These are phyloP conservation scores for Agonum fuliginosum DNA, from an alignment of 2,888 invertebrate species.

Conservation along the genomic window DNA sequence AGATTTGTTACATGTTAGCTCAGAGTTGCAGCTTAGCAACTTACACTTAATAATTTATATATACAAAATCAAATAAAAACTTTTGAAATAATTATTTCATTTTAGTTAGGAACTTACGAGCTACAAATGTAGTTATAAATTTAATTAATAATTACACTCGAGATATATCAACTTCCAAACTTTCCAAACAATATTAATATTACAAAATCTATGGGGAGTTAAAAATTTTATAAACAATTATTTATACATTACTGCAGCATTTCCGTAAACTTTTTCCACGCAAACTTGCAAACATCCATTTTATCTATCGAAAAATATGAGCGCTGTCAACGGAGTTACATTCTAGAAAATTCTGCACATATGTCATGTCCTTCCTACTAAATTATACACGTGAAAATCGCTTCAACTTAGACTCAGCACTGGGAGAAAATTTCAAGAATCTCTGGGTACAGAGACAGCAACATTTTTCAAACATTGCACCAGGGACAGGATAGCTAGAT, in stretches of 20 bases:
- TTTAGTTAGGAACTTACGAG: too few species aligned
- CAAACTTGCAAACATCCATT: constrained; percentile 15
- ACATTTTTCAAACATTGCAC: constrained; percentile 3
- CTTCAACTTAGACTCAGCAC: constrained; percentile 19
- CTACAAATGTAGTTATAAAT: too few species aligned
- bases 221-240: constrained; percentile 26
- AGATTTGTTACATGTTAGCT: too few species aligned
- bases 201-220: background rate
- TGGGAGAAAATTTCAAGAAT: constrained; percentile 7
- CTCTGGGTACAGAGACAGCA: background rate
- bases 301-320: constrained; percentile 30
- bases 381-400: constrained; percentile 32
- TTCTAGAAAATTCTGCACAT: constrained; percentile 34
- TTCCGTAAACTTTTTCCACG: constrained; percentile 15
- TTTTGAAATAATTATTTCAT: too few species aligned
- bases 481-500: background rate
- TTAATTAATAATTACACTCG: background rate
- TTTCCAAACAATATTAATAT: constrained; percentile 29
- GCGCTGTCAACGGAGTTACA: constrained; percentile 11
- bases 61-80: too few species aligned
- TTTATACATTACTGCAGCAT: background rate
- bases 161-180: background rate
- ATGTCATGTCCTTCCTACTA: constrained; percentile 27
- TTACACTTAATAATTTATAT: too few species aligned
- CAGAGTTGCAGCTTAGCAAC: too few species aligned